A percentile compares a stretch with the other conserved stretches of the same genome.
phyloP scores from a whole-genome alignment of 2,888 invertebrate genomes.

The Scotopteryx bipunctaria region DNA sequence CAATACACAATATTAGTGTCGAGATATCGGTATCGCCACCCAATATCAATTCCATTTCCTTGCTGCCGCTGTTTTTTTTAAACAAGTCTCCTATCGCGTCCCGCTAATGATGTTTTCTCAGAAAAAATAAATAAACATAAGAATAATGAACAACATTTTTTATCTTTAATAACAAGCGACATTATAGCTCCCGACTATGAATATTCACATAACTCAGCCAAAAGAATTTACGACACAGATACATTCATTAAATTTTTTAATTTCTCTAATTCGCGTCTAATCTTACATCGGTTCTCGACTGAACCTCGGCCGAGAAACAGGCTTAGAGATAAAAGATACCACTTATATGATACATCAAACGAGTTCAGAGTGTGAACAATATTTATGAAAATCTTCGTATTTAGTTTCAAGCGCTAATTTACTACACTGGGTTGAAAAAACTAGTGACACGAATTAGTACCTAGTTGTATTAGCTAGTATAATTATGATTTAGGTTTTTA shows the following conservation, averaged over 20 bases:
- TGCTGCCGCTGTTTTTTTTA: conserved; percentile 3
- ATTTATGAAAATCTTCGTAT: no score
- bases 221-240: conserved; percentile 40
- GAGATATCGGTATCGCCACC: conserved; percentile 12
- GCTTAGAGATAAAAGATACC: conserved; percentile 27
- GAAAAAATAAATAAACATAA: conserved; percentile 6
- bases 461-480: no score
- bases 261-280: conserved; percentile 52
- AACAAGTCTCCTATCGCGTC: conserved; percentile 11
- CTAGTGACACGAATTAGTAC: no score
- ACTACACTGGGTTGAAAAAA: no score
- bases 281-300: conserved; percentile 49
- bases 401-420: no score
- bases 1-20: not conserved
- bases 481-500: no score
- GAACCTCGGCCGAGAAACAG: conserved; percentile 24
- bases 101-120: conserved; percentile 13
- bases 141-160: conserved; percentile 18
- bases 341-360: conserved; percentile 3
- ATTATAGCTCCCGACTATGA: conserved; percentile 20
- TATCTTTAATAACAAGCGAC: conserved; percentile 25
- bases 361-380: no score
- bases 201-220: conserved; percentile 31
- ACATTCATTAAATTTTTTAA: conserved; percentile 42
- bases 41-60: conserved; percentile 14